Evolutionary conservation across 2,888 invertebrate species (phyloP), one percentile per base, ranked within the genome.

Genomic region (Tortricodes alternella): DNA sequence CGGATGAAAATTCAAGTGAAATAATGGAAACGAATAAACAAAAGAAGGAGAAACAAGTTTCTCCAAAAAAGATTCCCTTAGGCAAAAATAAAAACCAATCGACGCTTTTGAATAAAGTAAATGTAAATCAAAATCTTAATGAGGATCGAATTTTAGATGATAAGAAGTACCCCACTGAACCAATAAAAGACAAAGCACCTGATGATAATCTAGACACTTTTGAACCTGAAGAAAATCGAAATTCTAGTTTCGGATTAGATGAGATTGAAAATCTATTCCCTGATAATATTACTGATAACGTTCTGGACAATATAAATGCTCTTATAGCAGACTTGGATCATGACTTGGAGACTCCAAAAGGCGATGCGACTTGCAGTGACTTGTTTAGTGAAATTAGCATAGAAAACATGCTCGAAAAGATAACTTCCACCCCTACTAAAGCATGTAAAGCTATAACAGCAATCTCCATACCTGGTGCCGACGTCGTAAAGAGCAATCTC

Each of bases 291-390:
- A 69, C 80, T 5, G 83, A 85, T 60, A 73, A 78, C 27, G 79
- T 77, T n/a, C 75, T 85, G 52, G 80, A 80, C 50, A 85, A 86
- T 62, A 87, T 88, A 16, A 84, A 81, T 66, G 80, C 77, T 21
- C 68, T 85, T 13, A 88, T 89, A 62, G 89, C 83, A 21, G 78
- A 82, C 62, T 71, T 88, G 34, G 84, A 88, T 61, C 71, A 81
- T 53, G 84, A 86, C 49, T 63, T 84, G 21, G 74, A 77, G 61
- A 58, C 68, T 8, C 59, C 75, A 32, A 83, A 78, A 70, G 67
- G 58, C 48, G 51, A 51, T 35, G 71, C 72, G 50, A 46, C 61
- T 4, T 65, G 64, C 48, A 72, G 70, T 58, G 68, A 76, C 51
- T 81, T 82, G 60, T 72, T 70, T n/a, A 74, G 75, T 46, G 78